Evolutionary conservation across 2,113 vertebrate species (phyloP).

Genomic region (Ceyx cyanopectus): DNA sequence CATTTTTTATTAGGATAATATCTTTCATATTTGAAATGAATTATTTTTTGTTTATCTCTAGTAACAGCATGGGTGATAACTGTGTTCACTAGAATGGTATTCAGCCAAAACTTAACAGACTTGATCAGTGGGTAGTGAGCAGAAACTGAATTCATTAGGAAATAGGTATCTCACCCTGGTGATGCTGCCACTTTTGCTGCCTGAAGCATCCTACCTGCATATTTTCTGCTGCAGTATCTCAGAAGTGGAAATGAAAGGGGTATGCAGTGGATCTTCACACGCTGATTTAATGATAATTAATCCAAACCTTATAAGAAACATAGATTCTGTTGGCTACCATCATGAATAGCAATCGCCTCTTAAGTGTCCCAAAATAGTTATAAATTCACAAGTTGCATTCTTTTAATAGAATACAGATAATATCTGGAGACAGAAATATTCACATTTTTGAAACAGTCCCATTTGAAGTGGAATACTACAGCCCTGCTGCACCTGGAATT

Average conservation of each 20-base stretch:
- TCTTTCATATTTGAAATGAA: background rate
- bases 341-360: background rate
- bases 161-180: background rate
- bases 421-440: background rate
- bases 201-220: background rate
- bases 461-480: background rate
- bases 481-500: background rate
- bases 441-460: background rate
- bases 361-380: background rate
- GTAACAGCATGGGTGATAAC: background rate
- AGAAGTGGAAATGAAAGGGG: background rate
- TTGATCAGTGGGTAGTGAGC: constrained; percentile 24
- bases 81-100: background rate
- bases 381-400: background rate
- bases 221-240: background rate
- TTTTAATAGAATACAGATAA: background rate
- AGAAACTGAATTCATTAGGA: constrained; percentile 47
- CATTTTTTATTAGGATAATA: background rate
- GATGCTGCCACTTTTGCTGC: constrained; percentile 6
- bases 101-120: constrained; percentile 11
- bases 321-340: background rate
- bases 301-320: background rate
- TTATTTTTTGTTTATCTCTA: background rate
- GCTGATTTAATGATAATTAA: constrained; percentile 22
- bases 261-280: background rate